A percentile compares a stretch with the other conserved stretches of the same genome.
Evolutionary conservation across 1,140 invertebrate species (phyloP).

Genomic region (Lepeophtheirus salmonis): DNA sequence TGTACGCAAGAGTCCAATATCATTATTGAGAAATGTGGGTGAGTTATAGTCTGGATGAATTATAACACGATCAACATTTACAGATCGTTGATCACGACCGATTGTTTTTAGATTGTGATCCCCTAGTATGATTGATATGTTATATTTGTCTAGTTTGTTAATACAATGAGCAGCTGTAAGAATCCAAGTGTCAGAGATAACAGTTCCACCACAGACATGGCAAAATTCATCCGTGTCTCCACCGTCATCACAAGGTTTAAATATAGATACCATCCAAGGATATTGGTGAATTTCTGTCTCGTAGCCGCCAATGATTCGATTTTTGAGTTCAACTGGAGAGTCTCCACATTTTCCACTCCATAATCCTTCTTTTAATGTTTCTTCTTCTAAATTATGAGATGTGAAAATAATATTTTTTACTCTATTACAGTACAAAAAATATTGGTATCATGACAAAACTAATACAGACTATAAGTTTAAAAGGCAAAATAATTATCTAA

Average conservation of each 20-base stretch:
- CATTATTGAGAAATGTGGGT: conserved; percentile 20
- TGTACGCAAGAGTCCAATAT: conserved; percentile 9
- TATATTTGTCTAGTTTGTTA: conserved; percentile 8
- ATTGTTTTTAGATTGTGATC: conserved; percentile 22
- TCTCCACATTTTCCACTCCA: not conserved
- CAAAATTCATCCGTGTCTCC: conserved; percentile 20
- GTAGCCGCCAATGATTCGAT: conserved; percentile 2
- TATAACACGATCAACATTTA: conserved; percentile 14
- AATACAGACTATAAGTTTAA: too few species aligned
- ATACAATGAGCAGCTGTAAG: conserved; percentile 22
- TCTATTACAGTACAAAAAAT: too few species aligned
- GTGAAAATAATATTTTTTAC: too few species aligned
- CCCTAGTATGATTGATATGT: conserved; percentile 19
- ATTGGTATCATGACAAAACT: too few species aligned
- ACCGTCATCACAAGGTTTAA: not conserved
- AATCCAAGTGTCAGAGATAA: conserved; percentile 20
- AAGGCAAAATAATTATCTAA: too few species aligned
- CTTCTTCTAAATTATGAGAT: too few species aligned
- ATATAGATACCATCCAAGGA: conserved; percentile 10
- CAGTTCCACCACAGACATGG: conserved; percentile 22
- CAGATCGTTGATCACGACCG: conserved; percentile 20
- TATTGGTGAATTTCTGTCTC: conserved; percentile 5
- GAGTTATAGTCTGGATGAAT: conserved; percentile 22
- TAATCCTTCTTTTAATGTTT: not conserved
- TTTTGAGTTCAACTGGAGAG: not conserved